These are phyloP conservation scores for Glossophaga mutica DNA, from an alignment of 2,797 vertebrate genomes.

Conservation along the genomic window DNA sequence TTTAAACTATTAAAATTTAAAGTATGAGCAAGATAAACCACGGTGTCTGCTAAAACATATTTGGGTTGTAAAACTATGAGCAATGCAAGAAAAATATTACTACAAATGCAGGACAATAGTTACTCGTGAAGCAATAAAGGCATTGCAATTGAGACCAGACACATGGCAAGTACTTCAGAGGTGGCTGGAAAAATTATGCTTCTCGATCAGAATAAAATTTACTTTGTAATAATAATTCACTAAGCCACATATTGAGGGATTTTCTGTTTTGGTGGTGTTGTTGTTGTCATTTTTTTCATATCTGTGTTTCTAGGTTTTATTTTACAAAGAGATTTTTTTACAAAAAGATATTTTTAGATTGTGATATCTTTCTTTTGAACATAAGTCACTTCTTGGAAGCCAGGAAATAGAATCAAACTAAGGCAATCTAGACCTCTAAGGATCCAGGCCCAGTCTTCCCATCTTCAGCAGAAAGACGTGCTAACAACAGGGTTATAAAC, in stretches of 20 bases:
- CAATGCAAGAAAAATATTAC: neutral
- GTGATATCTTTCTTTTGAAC: constrained; percentile 35
- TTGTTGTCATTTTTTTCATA: neutral
- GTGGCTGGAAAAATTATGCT: neutral
- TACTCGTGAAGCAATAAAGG: neutral
- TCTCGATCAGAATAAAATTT: neutral
- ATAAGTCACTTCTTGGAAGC: constrained; percentile 38
- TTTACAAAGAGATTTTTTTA: neutral
- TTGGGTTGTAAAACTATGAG: neutral
- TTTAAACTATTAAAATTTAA: neutral
- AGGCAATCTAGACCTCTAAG: neutral
- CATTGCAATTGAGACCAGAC: neutral
- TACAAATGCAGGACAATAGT: neutral
- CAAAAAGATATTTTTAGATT: constrained; percentile 11
- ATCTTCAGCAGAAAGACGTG: neutral
- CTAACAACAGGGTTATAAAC: neutral
- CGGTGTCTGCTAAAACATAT: neutral
- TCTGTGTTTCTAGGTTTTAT: neutral
- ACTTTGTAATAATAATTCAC: neutral
- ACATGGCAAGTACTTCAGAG: neutral
- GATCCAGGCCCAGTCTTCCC: neutral
- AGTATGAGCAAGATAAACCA: neutral
- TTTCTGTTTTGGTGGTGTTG: neutral
- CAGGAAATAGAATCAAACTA: constrained; percentile 33
- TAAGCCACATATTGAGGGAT: neutral